Percentiles rank a stretch among this genome's conserved stretches.
Evolutionary conservation across 2,113 vertebrate species (phyloP).

Genomic region (Halichoeres trimaculatus): DNA sequence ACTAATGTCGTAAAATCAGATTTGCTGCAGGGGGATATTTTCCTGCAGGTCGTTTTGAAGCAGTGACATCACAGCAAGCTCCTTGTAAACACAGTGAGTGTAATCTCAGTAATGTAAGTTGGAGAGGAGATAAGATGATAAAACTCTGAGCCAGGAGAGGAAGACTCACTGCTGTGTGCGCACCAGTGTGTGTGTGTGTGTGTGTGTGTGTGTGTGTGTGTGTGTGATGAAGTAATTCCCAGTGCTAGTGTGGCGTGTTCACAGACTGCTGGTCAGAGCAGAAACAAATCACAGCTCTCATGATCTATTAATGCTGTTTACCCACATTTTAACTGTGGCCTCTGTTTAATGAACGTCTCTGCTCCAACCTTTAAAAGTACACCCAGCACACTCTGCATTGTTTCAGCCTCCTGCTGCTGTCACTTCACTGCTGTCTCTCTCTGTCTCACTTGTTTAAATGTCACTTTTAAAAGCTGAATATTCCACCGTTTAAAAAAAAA

Average conservation of each 20-base stretch:
- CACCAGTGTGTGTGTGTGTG: background rate
- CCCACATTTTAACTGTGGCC: background rate
- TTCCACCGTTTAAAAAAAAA: background rate
- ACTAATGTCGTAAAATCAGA: conserved; percentile 69
- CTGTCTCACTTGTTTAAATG: background rate
- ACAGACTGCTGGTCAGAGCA: background rate
- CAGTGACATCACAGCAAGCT: conserved; percentile 53
- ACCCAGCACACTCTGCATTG: background rate
- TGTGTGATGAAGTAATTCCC: no score
- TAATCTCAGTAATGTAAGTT: conserved; percentile 40
- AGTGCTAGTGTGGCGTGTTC: background rate
- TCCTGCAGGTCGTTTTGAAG: conserved; percentile 54
- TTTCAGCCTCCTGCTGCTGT: background rate
- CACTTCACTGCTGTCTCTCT: background rate
- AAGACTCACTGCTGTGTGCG: conserved; percentile 18
- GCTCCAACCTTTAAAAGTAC: background rate
- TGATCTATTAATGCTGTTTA: conserved; percentile 45
- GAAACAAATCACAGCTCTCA: conserved; percentile 10
- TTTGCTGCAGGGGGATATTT: conserved; percentile 54
- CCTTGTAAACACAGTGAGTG: conserved; percentile 47
- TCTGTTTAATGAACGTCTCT: conserved; percentile 3
- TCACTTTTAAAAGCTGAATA: conserved; percentile 8
- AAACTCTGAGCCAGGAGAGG: conserved; percentile 20
- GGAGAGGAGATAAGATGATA: conserved; percentile 40
- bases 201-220: background rate